Conservation (phyloP, 2,888 invertebrate species). For the Carpatolechia fugitivella region DNA sequence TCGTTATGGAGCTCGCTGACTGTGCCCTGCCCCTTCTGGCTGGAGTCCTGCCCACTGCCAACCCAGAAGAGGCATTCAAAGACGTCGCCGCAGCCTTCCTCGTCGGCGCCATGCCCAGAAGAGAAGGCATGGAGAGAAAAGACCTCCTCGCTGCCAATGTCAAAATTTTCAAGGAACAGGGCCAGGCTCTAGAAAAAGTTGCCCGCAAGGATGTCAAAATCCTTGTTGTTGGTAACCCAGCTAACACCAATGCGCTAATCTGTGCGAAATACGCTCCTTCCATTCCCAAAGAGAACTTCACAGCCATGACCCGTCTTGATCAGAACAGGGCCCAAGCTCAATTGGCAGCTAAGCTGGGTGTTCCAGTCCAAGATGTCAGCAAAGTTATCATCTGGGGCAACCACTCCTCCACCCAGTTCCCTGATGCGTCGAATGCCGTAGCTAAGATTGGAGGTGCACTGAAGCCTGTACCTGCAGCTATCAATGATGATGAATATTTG, state of each 20-base stretch:
- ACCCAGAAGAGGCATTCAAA: constrained; percentile 95
- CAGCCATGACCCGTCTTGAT: constrained; percentile 98
- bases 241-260: constrained; percentile 98
- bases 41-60: constrained; percentile 91
- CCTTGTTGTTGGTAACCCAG: constrained; percentile 99
- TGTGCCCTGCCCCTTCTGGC: constrained; percentile 94
- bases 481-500: constrained; percentile 91
- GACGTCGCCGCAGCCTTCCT: constrained; percentile 97
- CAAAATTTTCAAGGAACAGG: constrained; percentile 98
- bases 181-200: constrained; percentile 93
- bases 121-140: constrained; percentile 98
- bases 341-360: constrained; percentile 84
- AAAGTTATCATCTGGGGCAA: constrained; percentile 99
- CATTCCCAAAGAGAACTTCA: constrained; percentile 97
- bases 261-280: constrained; percentile 97
- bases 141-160: constrained; percentile 98
- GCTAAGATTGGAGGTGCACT: constrained; percentile 76
- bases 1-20: constrained; percentile 98
- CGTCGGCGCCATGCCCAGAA: constrained; percentile 98
- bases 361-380: constrained; percentile 86
- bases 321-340: constrained; percentile 98
- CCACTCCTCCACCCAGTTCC: constrained; percentile 99
- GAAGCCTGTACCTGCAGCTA: constrained; percentile 82
- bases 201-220: constrained; percentile 96
- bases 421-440: constrained; percentile 90